Base-by-base conservation (phyloP, 1,140 invertebrate genomes). In the Drosophila punjabiensis region DNA sequence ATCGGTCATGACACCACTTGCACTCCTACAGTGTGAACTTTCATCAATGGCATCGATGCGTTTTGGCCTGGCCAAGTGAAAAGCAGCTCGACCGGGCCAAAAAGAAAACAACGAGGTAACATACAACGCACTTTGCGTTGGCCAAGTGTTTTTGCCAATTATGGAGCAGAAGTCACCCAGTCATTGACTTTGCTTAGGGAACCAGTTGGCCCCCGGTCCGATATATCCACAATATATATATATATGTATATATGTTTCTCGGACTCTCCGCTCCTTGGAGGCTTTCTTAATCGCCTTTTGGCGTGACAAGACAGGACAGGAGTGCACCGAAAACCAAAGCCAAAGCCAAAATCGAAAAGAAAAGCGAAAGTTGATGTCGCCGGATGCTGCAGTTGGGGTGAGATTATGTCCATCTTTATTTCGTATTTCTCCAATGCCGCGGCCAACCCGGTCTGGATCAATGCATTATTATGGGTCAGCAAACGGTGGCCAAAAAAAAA, bases 351-450 rank as follows among this genome's bases (percentile, higher is more conserved):
- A 68, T 13, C 70, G 55, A 39, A 74, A 60, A 52, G 69, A 82
- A 87, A 88, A 87, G 83, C 84, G 83, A 87, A 87, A 87, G 83
- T 87, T 80, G 61, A 87, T 79, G 62, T 86, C 82, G 78, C 82
- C 82, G 82, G 82, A 87, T 86, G 69, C 76, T 71, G 70, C 59
- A 77, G 58, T 56, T 70, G 52, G 45, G 43, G 75, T 58, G 75
- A 78, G 76, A 78, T 78, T 78, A 70, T 78, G 76, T 68, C 75
- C 76, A 78, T 78, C 76, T 78, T 78, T 77, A 45, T 20, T 60
- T 76, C 7, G 62, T 55, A 35, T 67, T 59, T 59, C 65, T 28
- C 53, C 53, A 56, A 37, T 24, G 53, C 53, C 18, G 52, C 30
- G n/a, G 30, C 50, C 50, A 8, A 47, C 35, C 52, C 30, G 1